A percentile compares a stretch with the other conserved stretches of the same genome.
Conservation (phyloP, 2,888 invertebrate species). For the Drosophila testacea region DNA sequence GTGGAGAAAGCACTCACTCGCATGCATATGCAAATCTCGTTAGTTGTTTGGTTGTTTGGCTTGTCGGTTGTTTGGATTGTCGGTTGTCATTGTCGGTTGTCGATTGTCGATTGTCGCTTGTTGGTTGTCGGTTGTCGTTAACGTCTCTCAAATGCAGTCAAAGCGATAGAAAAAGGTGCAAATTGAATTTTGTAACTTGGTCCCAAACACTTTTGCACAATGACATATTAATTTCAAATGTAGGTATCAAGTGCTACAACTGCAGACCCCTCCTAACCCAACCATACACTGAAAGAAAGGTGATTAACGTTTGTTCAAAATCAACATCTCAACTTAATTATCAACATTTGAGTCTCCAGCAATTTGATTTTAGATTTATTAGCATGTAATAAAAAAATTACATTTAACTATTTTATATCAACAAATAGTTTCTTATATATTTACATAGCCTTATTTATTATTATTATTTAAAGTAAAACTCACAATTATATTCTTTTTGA, state of each 20-base stretch:
- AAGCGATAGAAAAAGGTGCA: conserved; percentile 45
- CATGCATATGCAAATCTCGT: conserved; percentile 74
- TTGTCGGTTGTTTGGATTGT: conserved; percentile 41
- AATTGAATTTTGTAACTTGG: conserved; percentile 70
- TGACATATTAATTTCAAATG: conserved; percentile 76
- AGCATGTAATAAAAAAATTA: neutral
- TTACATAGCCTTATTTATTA: no score
- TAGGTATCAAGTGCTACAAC: conserved; percentile 40
- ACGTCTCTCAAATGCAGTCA: conserved; percentile 56
- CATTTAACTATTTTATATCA: neutral
- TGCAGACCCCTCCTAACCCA: conserved; percentile 2
- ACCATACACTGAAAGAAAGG: conserved; percentile 18
- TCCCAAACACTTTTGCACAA: conserved; percentile 64
- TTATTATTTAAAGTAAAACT: no score
- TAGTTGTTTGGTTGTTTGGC: conserved; percentile 52
- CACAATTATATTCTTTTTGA: no score
- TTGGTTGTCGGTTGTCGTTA: conserved; percentile 52
- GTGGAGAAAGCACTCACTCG: conserved; percentile 38
- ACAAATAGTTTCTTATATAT: no score
- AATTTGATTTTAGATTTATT: neutral
- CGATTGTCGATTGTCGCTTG: conserved; percentile 3
- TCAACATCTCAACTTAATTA: neutral
- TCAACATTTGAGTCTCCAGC: neutral
- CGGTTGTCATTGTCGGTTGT: neutral
- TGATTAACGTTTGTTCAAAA: neutral